Conservation (phyloP, 2,113 vertebrate species). For the Gambusia holbrooki region DNA sequence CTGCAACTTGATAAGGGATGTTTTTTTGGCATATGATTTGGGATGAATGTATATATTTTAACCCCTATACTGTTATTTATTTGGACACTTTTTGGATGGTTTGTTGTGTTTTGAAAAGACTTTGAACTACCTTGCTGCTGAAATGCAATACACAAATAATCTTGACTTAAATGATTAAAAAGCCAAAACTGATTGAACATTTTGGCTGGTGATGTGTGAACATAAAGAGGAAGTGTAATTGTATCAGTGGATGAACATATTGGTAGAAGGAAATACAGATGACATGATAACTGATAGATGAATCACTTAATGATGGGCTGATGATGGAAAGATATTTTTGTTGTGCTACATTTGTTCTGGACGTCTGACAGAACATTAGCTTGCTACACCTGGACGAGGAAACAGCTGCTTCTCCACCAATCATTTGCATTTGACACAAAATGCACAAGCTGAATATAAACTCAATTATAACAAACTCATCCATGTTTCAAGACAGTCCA, state of each 20-base stretch:
- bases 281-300: slow-evolving; percentile 5
- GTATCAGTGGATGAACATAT: slow-evolving; percentile 6
- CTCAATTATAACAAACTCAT: slow-evolving; percentile 23
- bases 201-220: not conserved
- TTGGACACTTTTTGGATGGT: too few species aligned
- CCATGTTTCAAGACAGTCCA: slow-evolving; percentile 3
- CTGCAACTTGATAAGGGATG: too few species aligned
- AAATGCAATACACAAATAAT: too few species aligned
- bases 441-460: slow-evolving; percentile 30
- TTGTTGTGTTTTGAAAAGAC: too few species aligned
- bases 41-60: too few species aligned
- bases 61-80: too few species aligned
- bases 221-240: not conserved
- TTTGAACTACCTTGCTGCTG: too few species aligned
- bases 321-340: slow-evolving; percentile 20
- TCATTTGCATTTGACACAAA: slow-evolving; percentile 35
- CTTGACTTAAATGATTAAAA: not conserved
- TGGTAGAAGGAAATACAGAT: slow-evolving; percentile 16
- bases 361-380: slow-evolving; percentile 23
- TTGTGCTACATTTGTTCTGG: not conserved
- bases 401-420: slow-evolving; percentile 51
- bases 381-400: slow-evolving; percentile 24
- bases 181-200: not conserved
- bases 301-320: not conserved
- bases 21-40: too few species aligned